Evolutionary conservation across 2,797 vertebrate genomes (phyloP), one percentile per base, ranked within the genome.

Genomic region (Eidolon dupreanum): DNA sequence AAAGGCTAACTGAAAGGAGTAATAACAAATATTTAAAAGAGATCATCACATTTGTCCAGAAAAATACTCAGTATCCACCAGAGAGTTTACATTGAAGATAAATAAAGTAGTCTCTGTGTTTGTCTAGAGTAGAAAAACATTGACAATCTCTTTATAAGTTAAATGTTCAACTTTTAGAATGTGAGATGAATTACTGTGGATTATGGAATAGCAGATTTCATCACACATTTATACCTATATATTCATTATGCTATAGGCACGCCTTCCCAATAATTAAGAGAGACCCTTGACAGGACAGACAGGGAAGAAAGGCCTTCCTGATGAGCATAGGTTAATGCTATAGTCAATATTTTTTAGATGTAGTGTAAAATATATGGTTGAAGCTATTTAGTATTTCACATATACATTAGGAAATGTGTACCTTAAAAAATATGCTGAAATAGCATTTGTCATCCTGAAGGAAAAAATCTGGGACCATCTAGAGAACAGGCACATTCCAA

Each of bases 161-260:
- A 85, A 89, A 89, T 46, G 13, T 75, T 86, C 65, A 86, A 46
- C 28, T 71, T 95, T 86, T 59, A 89, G 31, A 70, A 77, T 24
- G 31, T 81, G 13, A 31, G 2, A 65, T 90, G 26, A 93, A 88
- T 61, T 84, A 38, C 31, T 65, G 3, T 59, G 57, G 19, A 46
- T 28, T 46, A 75, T 15, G 9, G 17, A 81, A 7, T 24, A 24
- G 22, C 12, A 53, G 8, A 26, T 68, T 71, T 84, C 57, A 73
- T 43, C 12, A 55, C 8, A 88, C 16, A 86, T 75, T 71, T 20
- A 28, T 20, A 26, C 20, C 24, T 43, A 53, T 12, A 13, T 41
- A 55, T 78, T 65, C 26, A 24, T 46, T 66, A 61, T 53, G 33
- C 19, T 49, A 36, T 31, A 33, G 49, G 51, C 26, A 57, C 8